Base-by-base conservation (phyloP, 2,888 invertebrate species). In the Troides aeacus region DNA sequence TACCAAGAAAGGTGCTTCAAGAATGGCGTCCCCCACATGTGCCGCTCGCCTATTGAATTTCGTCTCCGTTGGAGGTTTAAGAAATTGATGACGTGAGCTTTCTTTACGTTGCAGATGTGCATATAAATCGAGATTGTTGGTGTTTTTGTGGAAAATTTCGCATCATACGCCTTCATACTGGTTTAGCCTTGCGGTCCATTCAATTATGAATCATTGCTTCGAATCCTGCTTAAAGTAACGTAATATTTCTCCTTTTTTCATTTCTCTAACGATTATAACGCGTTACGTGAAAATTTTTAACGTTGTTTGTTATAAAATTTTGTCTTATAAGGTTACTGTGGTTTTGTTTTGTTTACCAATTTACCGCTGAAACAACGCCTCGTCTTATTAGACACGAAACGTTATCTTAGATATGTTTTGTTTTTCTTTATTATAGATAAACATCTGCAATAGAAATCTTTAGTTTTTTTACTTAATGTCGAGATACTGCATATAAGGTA, bases 11-110 rank as follows among this genome's bases (percentile, higher is more conserved):
- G 94, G 93, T 94, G 93, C 93, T 93, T 93, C 93, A 93, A 93
- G 94, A 95, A 95, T 95, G 95, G 95, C 95, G 95, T 95, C 95
- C 93, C 93, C 94, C 95, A 95, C 95, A 95, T 95, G 95, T 94
- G 93, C 92, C 89, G 92, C 85, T 85, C 82, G 70, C 87, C 83
- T 85, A 84, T 86, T 84, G 83, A 84, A 86, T 89, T 88, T 89
- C 87, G 82, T 81, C 82, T 86, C 80, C 70, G 72, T 78, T 74
- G 84, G 81, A 81, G 78, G 83, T 85, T 82, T 81, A 81, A 81
- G 82, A 84, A 84, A 84, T 79, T 82, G 86, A 85, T 90, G 87
- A 88, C 88, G 89, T 88, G 86, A 87, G 78, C 84, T 81, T 78
- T 80, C 77, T 74, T 77, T 82, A 80, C 79, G 79, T 79, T 84